Evolutionary conservation across 2,888 invertebrate species (phyloP).

Genomic region (Andrena marginata): DNA sequence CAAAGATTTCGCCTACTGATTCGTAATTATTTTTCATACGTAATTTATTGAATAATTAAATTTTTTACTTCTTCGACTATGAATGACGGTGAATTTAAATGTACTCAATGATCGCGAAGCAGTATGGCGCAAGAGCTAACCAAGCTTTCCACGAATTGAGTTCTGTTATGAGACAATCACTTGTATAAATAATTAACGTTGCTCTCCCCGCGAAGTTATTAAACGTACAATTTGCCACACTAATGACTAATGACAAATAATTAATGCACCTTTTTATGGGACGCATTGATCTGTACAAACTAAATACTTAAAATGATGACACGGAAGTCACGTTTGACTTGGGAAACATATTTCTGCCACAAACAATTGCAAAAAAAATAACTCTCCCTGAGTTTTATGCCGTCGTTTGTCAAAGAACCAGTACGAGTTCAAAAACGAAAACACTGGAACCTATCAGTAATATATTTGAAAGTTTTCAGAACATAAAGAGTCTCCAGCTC

Average conservation of each 20-base stretch:
- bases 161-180: slow-evolving; percentile 82
- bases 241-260: slow-evolving; percentile 54
- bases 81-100: not conserved
- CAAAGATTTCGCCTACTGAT: not conserved
- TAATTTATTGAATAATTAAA: not conserved
- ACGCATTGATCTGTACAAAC: slow-evolving; percentile 4
- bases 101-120: slow-evolving; percentile 50
- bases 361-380: slow-evolving; percentile 5
- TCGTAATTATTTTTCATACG: slow-evolving; percentile 6
- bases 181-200: slow-evolving; percentile 44
- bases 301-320: slow-evolving; percentile 3
- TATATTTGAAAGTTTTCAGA: no score
- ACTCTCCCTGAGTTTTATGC: not conserved
- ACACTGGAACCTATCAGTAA: not conserved
- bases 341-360: slow-evolving; percentile 36
- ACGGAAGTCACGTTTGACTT: slow-evolving; percentile 3
- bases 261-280: slow-evolving; percentile 15
- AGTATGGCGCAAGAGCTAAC: slow-evolving; percentile 23
- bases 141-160: slow-evolving; percentile 71
- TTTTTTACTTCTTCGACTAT: not conserved
- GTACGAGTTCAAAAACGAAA: not conserved
- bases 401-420: not conserved
- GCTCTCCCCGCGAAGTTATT: slow-evolving; percentile 14
- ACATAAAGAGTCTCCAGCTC: no score
- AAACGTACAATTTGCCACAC: slow-evolving; percentile 26